Evolutionary conservation across 2,113 vertebrate genomes (phyloP), one percentile per base, ranked within the genome.

Genomic region (Centropus unirufus): DNA sequence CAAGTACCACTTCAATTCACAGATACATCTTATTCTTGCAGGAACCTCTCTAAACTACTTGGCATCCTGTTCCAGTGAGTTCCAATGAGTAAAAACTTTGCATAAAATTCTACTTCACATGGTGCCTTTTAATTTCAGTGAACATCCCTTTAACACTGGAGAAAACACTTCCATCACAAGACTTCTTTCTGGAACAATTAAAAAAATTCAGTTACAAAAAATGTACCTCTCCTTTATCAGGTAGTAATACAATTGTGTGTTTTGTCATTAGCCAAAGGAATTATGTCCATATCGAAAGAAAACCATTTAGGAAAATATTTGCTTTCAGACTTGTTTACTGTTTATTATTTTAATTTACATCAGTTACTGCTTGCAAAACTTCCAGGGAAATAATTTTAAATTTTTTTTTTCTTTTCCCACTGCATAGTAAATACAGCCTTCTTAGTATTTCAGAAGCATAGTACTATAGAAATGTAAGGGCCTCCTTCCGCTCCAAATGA

Each of bases 341-440:
- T 96, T 96, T 97, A 93, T 95, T 96, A 78, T 95, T 95, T 87
- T 80, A 96, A 96, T 96, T 97, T 95, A 94, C 93, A 96, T 94
- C 72, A 83, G 75, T 92, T 93, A 80, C 91, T 95, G 64, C 75
- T 97, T 97, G 92, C 87, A 96, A 95, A 96, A 96, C 59, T 94
- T 95, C 89, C 92, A 97, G 95, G 96, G 94, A 94, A 94, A 95
- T 96, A 87, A 44, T 87, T 93, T 89, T 39, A 52, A 76, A 20
- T n/a, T 47, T 30, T 32, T 87, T 55, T 87, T 78, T 85, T 79
- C 15, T 73, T 95, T 87, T 58, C 73, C 85, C 88, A 90, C 95
- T 96, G 96, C 95, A 97, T 95, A 94, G 90, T 90, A 94, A 97
- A 87, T 73, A 96, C 91, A 91, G 87, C 87, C 82, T 84, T 95